Percentiles rank a stretch among this genome's conserved stretches.
These are phyloP conservation scores for Aptenodytes patagonicus DNA, from an alignment of 2,113 vertebrate genomes.

Conservation along the genomic window DNA sequence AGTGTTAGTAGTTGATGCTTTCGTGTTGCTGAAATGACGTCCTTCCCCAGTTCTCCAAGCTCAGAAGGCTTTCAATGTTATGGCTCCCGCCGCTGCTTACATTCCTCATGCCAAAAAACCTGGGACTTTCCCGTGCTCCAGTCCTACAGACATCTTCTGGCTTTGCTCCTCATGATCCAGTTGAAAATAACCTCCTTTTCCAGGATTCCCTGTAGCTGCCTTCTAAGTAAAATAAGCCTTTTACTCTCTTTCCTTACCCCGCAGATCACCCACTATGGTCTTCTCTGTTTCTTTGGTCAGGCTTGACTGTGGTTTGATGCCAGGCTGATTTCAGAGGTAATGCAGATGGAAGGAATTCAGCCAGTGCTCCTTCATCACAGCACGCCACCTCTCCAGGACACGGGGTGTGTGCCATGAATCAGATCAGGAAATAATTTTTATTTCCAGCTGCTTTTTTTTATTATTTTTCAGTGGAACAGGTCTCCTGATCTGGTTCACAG, in stretches of 20 bases:
- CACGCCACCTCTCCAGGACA: background rate
- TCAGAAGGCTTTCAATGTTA: background rate
- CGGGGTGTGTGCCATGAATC: background rate
- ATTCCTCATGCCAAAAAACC: background rate
- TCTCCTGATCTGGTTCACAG: background rate
- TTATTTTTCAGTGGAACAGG: background rate
- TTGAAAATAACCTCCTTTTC: background rate
- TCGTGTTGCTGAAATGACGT: background rate
- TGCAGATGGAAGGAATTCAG: background rate
- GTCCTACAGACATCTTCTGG: background rate
- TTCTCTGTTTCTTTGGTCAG: background rate
- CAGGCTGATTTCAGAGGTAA: background rate
- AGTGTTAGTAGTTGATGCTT: background rate
- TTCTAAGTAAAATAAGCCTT: background rate
- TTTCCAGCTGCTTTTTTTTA: background rate
- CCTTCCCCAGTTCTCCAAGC: background rate
- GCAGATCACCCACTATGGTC: background rate
- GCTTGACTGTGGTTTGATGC: background rate
- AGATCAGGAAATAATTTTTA: background rate
- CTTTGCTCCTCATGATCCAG: background rate
- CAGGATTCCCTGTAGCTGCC: background rate
- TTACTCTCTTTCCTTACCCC: background rate
- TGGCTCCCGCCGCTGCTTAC: background rate
- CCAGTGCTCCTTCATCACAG: background rate
- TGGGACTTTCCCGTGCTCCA: rapidly evolving